phyloP scores from a whole-genome alignment of 2,113 vertebrate species.

The Laterallus jamaicensis region DNA sequence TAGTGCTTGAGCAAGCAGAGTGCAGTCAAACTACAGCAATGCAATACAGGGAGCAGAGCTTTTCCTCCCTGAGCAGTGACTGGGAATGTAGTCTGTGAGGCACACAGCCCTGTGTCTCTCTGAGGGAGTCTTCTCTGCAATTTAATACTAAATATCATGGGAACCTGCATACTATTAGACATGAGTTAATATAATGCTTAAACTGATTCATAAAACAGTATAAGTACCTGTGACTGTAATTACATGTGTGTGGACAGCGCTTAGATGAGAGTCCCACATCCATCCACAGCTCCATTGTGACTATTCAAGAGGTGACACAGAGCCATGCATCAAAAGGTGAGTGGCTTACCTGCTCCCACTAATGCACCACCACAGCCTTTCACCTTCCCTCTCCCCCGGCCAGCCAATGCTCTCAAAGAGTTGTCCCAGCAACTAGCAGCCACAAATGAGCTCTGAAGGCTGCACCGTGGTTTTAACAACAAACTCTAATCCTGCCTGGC shows the following conservation, averaged over 20 bases:
- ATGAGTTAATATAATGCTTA: not conserved
- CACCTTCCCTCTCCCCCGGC: not conserved
- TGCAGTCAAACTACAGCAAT: not conserved
- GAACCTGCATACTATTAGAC: not conserved
- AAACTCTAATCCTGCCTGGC: not conserved
- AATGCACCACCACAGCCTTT: not conserved
- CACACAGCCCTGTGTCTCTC: not conserved
- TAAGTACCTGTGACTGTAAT: not conserved
- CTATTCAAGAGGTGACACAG: not conserved
- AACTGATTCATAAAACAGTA: not conserved
- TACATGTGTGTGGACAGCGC: not conserved
- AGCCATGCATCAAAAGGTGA: not conserved
- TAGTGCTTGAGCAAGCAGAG: not conserved
- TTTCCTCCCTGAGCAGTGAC: not conserved
- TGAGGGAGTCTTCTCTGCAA: not conserved
- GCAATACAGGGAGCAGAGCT: rapidly evolving
- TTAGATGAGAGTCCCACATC: not conserved
- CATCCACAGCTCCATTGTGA: not conserved
- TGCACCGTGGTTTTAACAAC: not conserved
- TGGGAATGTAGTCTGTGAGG: not conserved
- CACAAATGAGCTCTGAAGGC: not conserved
- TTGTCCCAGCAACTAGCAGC: not conserved
- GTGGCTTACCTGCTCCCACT: not conserved
- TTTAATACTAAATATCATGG: not conserved
- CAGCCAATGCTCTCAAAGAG: not conserved